Evolutionary conservation across 37 sponge, comb jelly and placozoan genomes (phyloP).

Genomic region (Lycopodina hypogea): DNA sequence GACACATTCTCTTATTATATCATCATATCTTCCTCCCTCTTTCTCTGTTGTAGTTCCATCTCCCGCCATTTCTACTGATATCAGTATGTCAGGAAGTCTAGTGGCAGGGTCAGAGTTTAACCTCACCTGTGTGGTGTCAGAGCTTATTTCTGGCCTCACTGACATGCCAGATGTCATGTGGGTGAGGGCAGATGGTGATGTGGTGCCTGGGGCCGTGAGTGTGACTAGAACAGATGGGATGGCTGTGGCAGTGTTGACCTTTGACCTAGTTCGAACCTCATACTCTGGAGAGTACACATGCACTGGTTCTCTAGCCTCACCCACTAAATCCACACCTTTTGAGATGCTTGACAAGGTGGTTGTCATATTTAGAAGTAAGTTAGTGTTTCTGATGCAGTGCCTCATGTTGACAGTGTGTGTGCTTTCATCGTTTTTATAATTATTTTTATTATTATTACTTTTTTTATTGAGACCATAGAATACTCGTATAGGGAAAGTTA

Average conservation of each 20-base stretch:
- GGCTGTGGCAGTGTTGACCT: neutral
- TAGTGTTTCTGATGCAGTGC: no score
- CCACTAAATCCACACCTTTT: neutral
- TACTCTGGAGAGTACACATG: neutral
- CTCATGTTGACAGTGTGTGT: no score
- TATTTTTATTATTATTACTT: no score
- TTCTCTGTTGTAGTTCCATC: slow-evolving; percentile 7
- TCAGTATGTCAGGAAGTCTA: slow-evolving; percentile 6
- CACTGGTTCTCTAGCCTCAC: neutral
- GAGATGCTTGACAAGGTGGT: neutral
- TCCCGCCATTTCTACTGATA: neutral
- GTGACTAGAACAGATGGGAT: no score
- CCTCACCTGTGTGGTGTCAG: slow-evolving; percentile 27
- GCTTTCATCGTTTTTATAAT: neutral
- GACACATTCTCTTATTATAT: no score
- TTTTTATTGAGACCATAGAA: no score
- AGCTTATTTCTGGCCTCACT: neutral
- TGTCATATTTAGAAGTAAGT: neutral
- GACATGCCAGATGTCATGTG: slow-evolving; percentile 2
- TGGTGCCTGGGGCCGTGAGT: no score
- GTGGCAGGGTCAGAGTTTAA: slow-evolving; percentile 26
- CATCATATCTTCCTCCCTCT: no score
- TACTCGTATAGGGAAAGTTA: no score
- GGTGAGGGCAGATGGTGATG: neutral
- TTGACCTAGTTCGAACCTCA: neutral